phyloP scores from a whole-genome alignment of 2,113 vertebrate genomes.

The Buteo buteo region DNA sequence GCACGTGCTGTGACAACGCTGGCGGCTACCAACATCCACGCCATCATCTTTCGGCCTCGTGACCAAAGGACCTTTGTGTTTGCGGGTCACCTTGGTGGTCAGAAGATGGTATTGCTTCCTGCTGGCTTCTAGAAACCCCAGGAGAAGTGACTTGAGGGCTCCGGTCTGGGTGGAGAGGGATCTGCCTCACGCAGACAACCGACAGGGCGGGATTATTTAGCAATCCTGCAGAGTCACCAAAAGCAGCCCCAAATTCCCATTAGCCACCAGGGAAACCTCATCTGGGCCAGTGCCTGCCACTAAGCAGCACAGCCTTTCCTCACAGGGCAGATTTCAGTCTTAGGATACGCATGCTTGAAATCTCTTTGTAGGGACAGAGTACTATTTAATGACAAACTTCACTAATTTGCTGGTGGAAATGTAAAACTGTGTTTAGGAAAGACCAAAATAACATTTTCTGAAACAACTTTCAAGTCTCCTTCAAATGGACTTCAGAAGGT shows the following conservation, averaged over 20 bases:
- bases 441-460: not conserved
- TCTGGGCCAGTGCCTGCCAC: not conserved
- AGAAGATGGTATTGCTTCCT: not conserved
- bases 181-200: not conserved
- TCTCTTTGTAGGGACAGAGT: not conserved
- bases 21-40: not conserved
- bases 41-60: fast-evolving
- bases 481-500: conserved; percentile 41
- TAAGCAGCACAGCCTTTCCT: not conserved
- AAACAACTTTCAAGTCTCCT: not conserved
- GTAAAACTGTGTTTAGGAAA: not conserved
- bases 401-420: not conserved
- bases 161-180: not conserved
- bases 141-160: not conserved
- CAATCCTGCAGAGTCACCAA: not conserved
- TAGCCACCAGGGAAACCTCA: not conserved
- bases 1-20: not conserved
- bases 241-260: not conserved
- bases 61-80: not conserved
- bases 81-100: not conserved
- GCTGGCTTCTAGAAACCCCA: not conserved
- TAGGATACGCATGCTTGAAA: not conserved
- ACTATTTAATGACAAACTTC: not conserved
- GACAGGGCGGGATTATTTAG: not conserved
- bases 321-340: not conserved